Evolutionary conservation across 1,140 invertebrate genomes (phyloP), one percentile per base, ranked within the genome.

Genomic region (Chionoecetes opilio): DNA sequence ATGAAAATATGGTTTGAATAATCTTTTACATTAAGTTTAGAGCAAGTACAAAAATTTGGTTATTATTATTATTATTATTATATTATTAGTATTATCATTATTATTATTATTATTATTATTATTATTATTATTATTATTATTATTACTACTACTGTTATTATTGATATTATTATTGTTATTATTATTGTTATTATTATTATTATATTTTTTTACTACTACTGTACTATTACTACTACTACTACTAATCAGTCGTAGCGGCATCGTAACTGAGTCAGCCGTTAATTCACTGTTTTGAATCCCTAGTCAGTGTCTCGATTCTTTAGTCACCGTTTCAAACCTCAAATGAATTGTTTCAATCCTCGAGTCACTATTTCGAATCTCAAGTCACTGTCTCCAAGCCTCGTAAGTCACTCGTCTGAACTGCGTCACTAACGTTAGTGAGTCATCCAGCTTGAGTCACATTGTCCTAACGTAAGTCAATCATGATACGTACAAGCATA

Each of bases 91-190:
- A 75, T 75, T 75, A 75, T 75, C 26, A 75, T 75, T 75, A 75
- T 75, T 75, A 75, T 75, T 75, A 75, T 75, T 75, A 75, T 75
- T 75, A 75, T 75, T 75, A 75, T 75, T 75, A 75, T 75, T 75
- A 75, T 75, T 75, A 75, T 75, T 75, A 75, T 75, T 75, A 75
- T 75, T 75, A 75, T 75, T 75, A 75, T 75, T 75, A 75, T 75
- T 75, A 75, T 75, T 75, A 75, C 26, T 75, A 75, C 26, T 75
- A 75, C 26, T 8, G n/a, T 75, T 75, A 75, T 75, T 75, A 53
- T 75, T n/a, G n/a, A n/a, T 75, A 75, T 75, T 75, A 75, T 75
- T 75, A 75, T 75, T 75, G n/a, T 75, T 75, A 75, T 75, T 75
- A 75, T 75, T n/a, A 75, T 75, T n/a, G 6, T 75, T n/a, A 75